phyloP scores from a whole-genome alignment of 2,113 vertebrate genomes.

The Ancistrus triradiatus region DNA sequence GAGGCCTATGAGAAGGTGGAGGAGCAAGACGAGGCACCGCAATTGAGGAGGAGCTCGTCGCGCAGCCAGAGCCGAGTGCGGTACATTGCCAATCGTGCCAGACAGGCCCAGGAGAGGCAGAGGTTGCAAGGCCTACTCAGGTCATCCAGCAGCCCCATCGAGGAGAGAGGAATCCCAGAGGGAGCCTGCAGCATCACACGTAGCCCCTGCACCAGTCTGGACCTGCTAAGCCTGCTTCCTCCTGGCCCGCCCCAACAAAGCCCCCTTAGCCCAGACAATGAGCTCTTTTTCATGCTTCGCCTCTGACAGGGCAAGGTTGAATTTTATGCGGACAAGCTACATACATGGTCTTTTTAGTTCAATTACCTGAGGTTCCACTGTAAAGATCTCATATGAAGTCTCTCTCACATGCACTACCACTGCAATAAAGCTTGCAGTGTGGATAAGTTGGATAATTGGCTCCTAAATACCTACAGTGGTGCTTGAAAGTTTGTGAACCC shows the following conservation, averaged over 20 bases:
- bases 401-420: neutral
- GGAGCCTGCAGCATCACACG: slow-evolving; percentile 79
- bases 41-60: slow-evolving; percentile 80
- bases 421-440: no score
- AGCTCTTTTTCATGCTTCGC: slow-evolving; percentile 76
- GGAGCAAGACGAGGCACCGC: slow-evolving; percentile 47
- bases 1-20: slow-evolving; percentile 42
- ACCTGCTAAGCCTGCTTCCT: slow-evolving; percentile 62
- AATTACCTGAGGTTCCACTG: no score
- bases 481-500: no score
- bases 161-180: slow-evolving; percentile 87
- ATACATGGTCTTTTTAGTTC: no score
- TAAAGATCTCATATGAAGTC: no score
- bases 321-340: neutral
- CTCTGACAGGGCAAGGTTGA: slow-evolving; percentile 65
- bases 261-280: slow-evolving; percentile 54
- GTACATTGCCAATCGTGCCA: slow-evolving; percentile 85
- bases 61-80: slow-evolving; percentile 89
- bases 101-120: slow-evolving; percentile 84
- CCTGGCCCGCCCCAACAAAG: slow-evolving; percentile 54
- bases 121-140: slow-evolving; percentile 69
- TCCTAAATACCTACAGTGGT: no score
- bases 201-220: slow-evolving; percentile 66
- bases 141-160: slow-evolving; percentile 65
- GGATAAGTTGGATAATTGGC: no score